These are phyloP conservation scores for silkworm (Bombyx mori) DNA, from an alignment of 1,140 invertebrate species.

Conservation along the genomic window DNA sequence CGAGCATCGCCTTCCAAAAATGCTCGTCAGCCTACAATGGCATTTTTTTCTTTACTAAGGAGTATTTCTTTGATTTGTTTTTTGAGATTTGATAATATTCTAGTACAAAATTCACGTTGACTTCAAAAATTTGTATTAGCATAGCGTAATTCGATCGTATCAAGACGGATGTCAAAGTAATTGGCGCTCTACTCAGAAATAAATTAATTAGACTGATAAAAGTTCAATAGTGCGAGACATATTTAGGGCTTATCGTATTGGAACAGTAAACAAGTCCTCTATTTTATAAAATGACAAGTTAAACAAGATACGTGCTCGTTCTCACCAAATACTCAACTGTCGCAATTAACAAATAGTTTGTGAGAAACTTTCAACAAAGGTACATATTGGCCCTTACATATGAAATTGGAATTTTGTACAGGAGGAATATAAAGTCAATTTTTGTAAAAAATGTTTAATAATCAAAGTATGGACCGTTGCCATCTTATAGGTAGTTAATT, in stretches of 20 bases:
- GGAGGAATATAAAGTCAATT: too few species aligned
- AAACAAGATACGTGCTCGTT: conserved; percentile 34
- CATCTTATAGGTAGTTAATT: too few species aligned
- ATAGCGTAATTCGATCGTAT: neutral
- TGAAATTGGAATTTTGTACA: too few species aligned
- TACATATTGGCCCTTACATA: too few species aligned
- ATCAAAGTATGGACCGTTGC: too few species aligned
- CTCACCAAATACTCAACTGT: conserved; percentile 18
- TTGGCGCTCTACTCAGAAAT: conserved; percentile 20
- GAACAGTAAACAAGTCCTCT: conserved; percentile 33
- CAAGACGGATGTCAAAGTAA: conserved; percentile 7
- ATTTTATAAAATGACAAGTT: conserved; percentile 37
- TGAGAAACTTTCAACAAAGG: too few species aligned
- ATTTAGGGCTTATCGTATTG: conserved; percentile 30
- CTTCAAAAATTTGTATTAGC: too few species aligned
- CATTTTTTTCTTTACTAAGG: neutral
- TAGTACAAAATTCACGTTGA: too few species aligned
- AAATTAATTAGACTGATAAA: conserved; percentile 35
- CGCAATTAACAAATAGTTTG: conserved; percentile 8
- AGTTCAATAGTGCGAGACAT: conserved; percentile 27
- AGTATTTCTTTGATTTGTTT: too few species aligned
- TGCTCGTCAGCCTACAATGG: neutral
- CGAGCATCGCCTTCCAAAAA: too few species aligned
- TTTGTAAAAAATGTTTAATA: too few species aligned
- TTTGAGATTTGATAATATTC: too few species aligned